Evolutionary conservation across 2,797 vertebrate species (phyloP).

Genomic region (Percopsis omiscomaycus): DNA sequence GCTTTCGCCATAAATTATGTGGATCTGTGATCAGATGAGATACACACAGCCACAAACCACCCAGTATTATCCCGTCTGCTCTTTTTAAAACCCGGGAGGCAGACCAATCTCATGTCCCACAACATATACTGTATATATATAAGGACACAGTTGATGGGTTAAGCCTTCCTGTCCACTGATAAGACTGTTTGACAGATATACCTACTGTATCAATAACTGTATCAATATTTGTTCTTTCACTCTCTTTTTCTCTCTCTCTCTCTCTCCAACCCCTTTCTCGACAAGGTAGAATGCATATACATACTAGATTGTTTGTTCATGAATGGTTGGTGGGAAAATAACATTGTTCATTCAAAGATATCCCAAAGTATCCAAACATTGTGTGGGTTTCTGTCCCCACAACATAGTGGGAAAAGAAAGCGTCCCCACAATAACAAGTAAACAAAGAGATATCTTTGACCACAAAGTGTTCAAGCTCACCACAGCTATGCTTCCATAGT

Average conservation of each 20-base stretch:
- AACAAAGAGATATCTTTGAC: constrained; percentile 21
- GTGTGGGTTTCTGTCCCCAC: constrained; percentile 14
- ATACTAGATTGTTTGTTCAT: background rate
- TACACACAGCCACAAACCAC: constrained; percentile 11
- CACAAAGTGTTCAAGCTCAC: constrained; percentile 8
- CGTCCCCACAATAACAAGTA: constrained; percentile 28
- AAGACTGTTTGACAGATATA: too few relatives aligned
- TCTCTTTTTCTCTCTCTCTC: constrained; percentile 1
- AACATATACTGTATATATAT: too few relatives aligned
- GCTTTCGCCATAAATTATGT: background rate
- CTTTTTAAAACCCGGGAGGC: background rate
- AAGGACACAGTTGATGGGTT: too few relatives aligned
- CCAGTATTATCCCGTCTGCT: constrained; percentile 19
- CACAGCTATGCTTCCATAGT: constrained; percentile 5
- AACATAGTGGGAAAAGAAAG: constrained; percentile 16
- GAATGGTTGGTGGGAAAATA: background rate
- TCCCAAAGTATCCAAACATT: constrained; percentile 9
- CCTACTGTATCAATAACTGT: background rate
- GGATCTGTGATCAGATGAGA: background rate
- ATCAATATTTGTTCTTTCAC: background rate
- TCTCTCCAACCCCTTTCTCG: constrained; percentile 5
- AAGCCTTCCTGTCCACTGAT: constrained; percentile 1
- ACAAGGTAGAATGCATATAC: constrained; percentile 12
- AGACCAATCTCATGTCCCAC: too few relatives aligned
- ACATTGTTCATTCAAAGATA: constrained; percentile 17